Base-by-base conservation (phyloP, 1,140 invertebrate species). In the Andrena cerasifolii region DNA sequence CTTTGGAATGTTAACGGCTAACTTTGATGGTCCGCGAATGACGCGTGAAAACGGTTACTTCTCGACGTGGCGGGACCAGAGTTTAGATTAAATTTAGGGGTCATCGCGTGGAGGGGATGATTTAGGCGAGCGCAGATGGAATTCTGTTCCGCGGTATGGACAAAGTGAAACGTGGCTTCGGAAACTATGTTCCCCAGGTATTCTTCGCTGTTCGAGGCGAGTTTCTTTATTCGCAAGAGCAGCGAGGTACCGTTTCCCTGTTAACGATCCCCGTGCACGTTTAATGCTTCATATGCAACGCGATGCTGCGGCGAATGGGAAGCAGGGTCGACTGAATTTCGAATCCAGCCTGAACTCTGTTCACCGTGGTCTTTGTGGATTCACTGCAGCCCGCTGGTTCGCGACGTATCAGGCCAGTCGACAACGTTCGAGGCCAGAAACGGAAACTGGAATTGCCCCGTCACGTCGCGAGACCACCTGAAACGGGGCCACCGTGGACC, bases 311-410 rank as follows among this genome's bases (percentile, higher is more conserved):
- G 49, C 8, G 49, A 51, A 51, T 21, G 49, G 49, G 49, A 51
- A 51, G n/a, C 49, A 51, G 49, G n/a, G 49, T 51, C 49, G 49
- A 51, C 49, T 51, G n/a, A 7, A 51, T 51, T 51, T 51, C 49
- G 49, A 51, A 21, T 51, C 5, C 49, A 6, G 49, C 24, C 18
- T 51, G 18, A 49, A 5, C 47, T 6, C 49, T 21, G 49, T 51
- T 51, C 49, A 51, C 8, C 49, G 21, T 51, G 49, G 49, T 51
- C 49, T 51, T 21, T 51, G 49, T 51, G 49, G 45, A 49, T 21
- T 51, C 49, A 21, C n/a, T 51, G 3, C 45, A 49, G 8, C 45
- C 18, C 18, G 18, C n/a, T 51, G n/a, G n/a, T 24, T 49, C 6
- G 45, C 45, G 0, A n/a, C 8, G 18, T n/a, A 49, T 49, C 45